Percentiles rank a stretch among this genome's conserved stretches.
phyloP scores from a whole-genome alignment of 2,113 vertebrate genomes.

The Paramormyrops kingsleyae region DNA sequence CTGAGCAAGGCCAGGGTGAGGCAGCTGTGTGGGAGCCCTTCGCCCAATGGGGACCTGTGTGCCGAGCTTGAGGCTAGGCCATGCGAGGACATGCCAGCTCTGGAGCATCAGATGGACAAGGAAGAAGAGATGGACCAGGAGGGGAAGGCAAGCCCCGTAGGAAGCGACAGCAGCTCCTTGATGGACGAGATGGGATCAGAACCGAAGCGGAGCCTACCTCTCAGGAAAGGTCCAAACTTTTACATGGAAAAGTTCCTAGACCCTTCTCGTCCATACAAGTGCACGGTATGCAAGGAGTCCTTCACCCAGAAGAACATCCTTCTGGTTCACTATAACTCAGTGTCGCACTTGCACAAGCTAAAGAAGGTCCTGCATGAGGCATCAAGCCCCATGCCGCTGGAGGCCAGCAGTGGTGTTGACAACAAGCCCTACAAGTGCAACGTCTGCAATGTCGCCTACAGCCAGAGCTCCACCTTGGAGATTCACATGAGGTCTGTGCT shows the following conservation, averaged over 20 bases:
- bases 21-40: constrained; percentile 84
- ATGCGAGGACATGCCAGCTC: constrained; percentile 78
- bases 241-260: constrained; percentile 99
- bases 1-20: constrained; percentile 88
- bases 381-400: constrained; percentile 90
- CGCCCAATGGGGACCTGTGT: constrained; percentile 85
- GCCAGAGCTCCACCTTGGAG: constrained; percentile 98
- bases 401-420: constrained; percentile 83
- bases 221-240: constrained; percentile 98
- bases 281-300: constrained; percentile 98
- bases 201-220: constrained; percentile 94
- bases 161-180: constrained; percentile 91
- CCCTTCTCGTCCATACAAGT: constrained; percentile 96
- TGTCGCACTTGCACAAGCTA: constrained; percentile 95
- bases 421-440: constrained; percentile 98
- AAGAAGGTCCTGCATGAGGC: constrained; percentile 98
- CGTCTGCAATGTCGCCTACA: constrained; percentile 96
- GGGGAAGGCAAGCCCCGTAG: constrained; percentile 90
- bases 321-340: constrained; percentile 97
- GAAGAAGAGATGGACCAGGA: constrained; percentile 95
- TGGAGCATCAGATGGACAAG: constrained; percentile 89
- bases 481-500: constrained; percentile 99
- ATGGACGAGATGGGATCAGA: constrained; percentile 89
- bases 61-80: constrained; percentile 77
- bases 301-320: constrained; percentile 99